Conservation (phyloP, 2,888 invertebrate species). For the Drosophila emarginata region DNA sequence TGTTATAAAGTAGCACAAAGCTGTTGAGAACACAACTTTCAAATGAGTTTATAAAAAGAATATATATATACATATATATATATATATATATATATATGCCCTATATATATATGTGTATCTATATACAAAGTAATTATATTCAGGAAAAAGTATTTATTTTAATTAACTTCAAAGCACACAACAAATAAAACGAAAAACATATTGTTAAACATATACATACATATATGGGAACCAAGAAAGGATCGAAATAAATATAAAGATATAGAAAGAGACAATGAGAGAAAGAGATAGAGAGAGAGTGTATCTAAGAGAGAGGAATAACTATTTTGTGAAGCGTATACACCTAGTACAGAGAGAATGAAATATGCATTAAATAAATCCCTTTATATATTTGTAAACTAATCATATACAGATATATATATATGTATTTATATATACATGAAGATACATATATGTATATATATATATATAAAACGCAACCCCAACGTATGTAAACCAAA, state of each 20-base stretch:
- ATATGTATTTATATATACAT: constrained; percentile 13
- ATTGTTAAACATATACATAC: neutral
- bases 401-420: constrained; percentile 29
- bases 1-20: constrained; percentile 4
- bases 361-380: constrained; percentile 48
- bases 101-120: neutral
- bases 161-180: constrained; percentile 3
- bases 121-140: constrained; percentile 12
- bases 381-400: constrained; percentile 42
- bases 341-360: constrained; percentile 33
- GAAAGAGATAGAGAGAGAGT: constrained; percentile 2
- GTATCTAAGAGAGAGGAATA: constrained; percentile 20
- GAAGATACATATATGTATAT: constrained; percentile 15
- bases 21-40: constrained; percentile 5
- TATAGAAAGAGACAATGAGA: constrained; percentile 7
- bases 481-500: constrained; percentile 17
- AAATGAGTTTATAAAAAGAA: constrained; percentile 1
- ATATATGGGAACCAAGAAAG: constrained; percentile 4
- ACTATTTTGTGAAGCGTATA: constrained; percentile 69
- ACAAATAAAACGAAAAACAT: neutral
- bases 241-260: constrained; percentile 4
- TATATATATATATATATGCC: neutral
- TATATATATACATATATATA: neutral
- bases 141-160: constrained; percentile 11
- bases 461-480: neutral